phyloP scores from a whole-genome alignment of 1,140 invertebrate species.

The Drosophila pruinosa region DNA sequence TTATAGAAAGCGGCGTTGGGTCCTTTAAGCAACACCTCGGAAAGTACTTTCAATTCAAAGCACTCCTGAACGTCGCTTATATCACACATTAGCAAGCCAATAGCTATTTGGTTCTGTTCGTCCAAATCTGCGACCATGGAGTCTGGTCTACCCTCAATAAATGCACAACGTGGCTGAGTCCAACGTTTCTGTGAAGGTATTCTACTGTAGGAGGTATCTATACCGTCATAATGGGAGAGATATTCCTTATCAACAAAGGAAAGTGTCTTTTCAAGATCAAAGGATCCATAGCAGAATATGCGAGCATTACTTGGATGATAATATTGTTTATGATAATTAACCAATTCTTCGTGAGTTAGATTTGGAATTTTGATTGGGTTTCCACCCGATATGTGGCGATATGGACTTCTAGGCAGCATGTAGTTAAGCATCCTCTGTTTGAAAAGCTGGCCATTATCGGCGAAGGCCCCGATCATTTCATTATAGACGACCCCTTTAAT shows the following conservation, averaged over 20 bases:
- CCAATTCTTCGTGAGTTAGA: constrained; percentile 90
- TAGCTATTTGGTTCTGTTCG: constrained; percentile 91
- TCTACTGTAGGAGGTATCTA: constrained; percentile 85
- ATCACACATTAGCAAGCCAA: constrained; percentile 90
- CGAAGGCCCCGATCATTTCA: constrained; percentile 98
- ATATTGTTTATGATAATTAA: constrained; percentile 91
- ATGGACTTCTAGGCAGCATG: constrained; percentile 91
- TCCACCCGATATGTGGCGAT: constrained; percentile 92
- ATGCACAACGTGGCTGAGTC: constrained; percentile 85
- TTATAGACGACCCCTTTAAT: constrained; percentile 98
- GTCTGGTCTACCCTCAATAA: constrained; percentile 89
- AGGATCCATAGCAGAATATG: constrained; percentile 95
- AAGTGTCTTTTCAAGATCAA: constrained; percentile 91
- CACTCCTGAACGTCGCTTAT: constrained; percentile 90
- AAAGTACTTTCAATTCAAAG: constrained; percentile 90
- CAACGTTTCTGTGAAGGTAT: constrained; percentile 90
- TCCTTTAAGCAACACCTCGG: constrained; percentile 91
- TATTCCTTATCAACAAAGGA: constrained; percentile 90
- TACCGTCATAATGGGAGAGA: constrained; percentile 85
- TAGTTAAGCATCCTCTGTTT: constrained; percentile 88
- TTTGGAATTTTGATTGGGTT: constrained; percentile 93
- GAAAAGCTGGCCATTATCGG: constrained; percentile 91
- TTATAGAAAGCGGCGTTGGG: constrained; percentile 96
- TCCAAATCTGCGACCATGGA: constrained; percentile 90
- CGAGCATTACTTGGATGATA: constrained; percentile 96